Percentiles rank a stretch among this genome's conserved stretches.
phyloP scores from a whole-genome alignment of 2,888 invertebrate species.

The Hemicrepidius hirtus region DNA sequence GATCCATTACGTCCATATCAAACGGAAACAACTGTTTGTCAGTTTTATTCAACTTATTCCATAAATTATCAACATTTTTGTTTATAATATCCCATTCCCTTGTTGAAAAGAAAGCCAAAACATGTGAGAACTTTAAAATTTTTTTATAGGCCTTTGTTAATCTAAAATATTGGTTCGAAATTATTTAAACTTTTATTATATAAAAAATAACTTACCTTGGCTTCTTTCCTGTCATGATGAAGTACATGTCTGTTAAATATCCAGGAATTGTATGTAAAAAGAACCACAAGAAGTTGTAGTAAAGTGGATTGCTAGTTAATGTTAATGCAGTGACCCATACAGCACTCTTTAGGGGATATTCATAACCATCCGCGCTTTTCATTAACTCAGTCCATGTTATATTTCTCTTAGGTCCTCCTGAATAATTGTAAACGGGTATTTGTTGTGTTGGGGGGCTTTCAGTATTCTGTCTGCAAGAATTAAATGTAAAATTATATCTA shows the following conservation, averaged over 20 bases:
- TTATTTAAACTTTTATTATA: background rate
- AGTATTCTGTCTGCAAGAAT: background rate
- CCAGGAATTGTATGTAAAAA: slow-evolving; percentile 40
- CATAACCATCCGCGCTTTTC: background rate
- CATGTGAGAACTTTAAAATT: slow-evolving; percentile 55
- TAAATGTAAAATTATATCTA: background rate
- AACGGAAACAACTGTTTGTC: slow-evolving; percentile 59
- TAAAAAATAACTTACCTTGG: slow-evolving; percentile 29
- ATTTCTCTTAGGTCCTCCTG: slow-evolving; percentile 21
- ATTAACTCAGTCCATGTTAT: background rate
- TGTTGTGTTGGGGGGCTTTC: background rate
- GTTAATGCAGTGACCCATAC: slow-evolving; percentile 10
- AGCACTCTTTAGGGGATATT: slow-evolving; percentile 20
- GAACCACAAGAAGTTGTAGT: slow-evolving; percentile 16
- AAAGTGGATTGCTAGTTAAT: background rate
- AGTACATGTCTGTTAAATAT: slow-evolving; percentile 31
- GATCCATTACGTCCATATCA: slow-evolving; percentile 57
- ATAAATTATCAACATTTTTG: slow-evolving; percentile 51
- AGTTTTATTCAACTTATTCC: slow-evolving; percentile 50
- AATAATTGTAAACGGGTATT: slow-evolving; percentile 44
- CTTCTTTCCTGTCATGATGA: slow-evolving; percentile 28
- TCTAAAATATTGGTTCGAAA: slow-evolving; percentile 50
- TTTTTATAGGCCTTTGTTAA: slow-evolving; percentile 59
- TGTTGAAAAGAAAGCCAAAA: slow-evolving; percentile 57
- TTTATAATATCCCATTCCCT: slow-evolving; percentile 61